Evolutionary conservation across 2,888 invertebrate genomes (phyloP).

Genomic region (Lamellibrachia satsuma): DNA sequence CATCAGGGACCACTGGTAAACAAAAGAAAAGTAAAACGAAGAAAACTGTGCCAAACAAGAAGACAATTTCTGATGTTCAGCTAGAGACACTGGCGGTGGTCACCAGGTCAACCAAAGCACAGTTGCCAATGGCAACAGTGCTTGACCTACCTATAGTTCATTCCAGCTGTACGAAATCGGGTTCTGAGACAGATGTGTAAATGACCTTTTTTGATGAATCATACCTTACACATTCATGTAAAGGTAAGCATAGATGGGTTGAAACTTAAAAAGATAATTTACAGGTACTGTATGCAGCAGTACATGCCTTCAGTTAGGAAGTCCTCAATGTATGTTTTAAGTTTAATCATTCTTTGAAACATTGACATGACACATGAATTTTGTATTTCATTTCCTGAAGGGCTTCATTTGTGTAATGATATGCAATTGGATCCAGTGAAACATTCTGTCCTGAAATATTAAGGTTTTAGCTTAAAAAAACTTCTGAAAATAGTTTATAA

Average conservation of each 20-base stretch:
- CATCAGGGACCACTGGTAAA: background rate
- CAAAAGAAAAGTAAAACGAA: background rate
- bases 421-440: background rate
- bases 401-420: background rate
- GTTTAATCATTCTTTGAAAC: no score
- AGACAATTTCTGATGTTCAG: background rate
- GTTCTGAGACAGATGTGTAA: background rate
- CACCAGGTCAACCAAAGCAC: background rate
- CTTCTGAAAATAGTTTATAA: background rate
- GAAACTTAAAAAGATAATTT: no score
- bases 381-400: background rate
- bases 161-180: background rate
- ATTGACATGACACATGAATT: no score
- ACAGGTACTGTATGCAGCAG: no score
- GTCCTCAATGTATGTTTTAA: no score
- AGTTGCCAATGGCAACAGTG: slow-evolving; percentile 17
- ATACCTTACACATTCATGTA: background rate
- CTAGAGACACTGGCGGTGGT: background rate
- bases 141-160: slow-evolving; percentile 18
- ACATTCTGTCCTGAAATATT: background rate
- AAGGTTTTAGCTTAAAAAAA: background rate
- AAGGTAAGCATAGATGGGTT: no score
- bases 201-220: background rate
- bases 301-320: no score
- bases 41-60: background rate